A percentile compares a stretch with the other conserved stretches of the same genome.
Conservation (phyloP, 1,140 invertebrate species). For the Achroia grisella region DNA sequence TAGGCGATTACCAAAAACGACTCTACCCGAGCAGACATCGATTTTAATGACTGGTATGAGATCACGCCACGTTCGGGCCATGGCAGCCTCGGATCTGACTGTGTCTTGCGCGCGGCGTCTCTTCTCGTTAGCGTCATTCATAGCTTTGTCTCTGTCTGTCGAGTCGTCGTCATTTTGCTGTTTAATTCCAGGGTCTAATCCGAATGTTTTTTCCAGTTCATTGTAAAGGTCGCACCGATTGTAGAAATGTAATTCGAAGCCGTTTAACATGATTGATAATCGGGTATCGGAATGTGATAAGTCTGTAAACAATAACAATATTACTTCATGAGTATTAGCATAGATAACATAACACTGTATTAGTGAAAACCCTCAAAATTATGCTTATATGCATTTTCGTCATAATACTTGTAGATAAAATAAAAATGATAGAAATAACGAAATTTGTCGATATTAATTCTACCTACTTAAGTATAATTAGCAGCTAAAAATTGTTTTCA, state of each 20-base stretch:
- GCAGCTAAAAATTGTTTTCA: too few species aligned
- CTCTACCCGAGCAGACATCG: constrained; percentile 90
- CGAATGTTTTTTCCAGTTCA: constrained; percentile 92
- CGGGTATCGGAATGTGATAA: constrained; percentile 96
- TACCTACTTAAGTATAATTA: too few species aligned
- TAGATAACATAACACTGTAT: too few species aligned
- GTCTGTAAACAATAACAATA: constrained; percentile 77
- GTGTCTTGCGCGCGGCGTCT: constrained; percentile 75
- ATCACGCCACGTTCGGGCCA: constrained; percentile 94
- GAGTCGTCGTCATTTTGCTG: constrained; percentile 72
- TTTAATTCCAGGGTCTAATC: constrained; percentile 85
- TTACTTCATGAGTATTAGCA: too few species aligned
- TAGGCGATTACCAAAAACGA: constrained; percentile 97
- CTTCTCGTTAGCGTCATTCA: constrained; percentile 77
- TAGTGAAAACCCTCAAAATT: too few species aligned
- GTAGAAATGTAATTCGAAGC: constrained; percentile 96
- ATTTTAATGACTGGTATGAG: constrained; percentile 97
- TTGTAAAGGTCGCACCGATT: constrained; percentile 94
- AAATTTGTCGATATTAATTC: too few species aligned
- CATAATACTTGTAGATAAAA: too few species aligned
- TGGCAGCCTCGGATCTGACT: constrained; percentile 82
- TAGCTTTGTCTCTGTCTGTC: constrained; percentile 72
- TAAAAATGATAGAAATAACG: too few species aligned
- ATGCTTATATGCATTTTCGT: too few species aligned
- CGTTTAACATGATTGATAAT: constrained; percentile 94